phyloP scores from a whole-genome alignment of 2,113 vertebrate genomes.

The Psophia crepitans region DNA sequence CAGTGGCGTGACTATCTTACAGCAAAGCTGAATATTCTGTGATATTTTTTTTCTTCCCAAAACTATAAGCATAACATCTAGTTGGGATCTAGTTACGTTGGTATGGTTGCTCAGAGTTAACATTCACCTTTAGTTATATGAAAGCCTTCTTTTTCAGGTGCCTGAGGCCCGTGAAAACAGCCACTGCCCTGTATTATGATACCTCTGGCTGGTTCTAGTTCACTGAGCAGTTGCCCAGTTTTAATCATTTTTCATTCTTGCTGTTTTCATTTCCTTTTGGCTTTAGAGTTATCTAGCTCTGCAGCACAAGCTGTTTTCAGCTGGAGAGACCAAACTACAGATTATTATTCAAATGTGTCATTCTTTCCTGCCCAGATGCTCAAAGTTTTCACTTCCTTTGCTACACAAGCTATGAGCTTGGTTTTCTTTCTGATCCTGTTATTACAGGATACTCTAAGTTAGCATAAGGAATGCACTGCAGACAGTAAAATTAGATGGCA shows the following conservation, averaged over 20 bases:
- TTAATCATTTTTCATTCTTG: not conserved
- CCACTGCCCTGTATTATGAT: not conserved
- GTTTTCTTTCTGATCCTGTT: not conserved
- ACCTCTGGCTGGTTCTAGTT: not conserved
- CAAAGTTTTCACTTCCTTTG: conserved; percentile 2
- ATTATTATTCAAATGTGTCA: not conserved
- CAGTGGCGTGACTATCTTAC: not conserved
- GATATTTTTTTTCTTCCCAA: not conserved
- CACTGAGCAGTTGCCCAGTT: not conserved
- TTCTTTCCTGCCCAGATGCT: not conserved
- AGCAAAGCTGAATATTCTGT: not conserved
- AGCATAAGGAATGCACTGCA: not conserved
- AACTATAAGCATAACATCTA: not conserved
- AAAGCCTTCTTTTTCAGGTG: not conserved
- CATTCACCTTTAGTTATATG: not conserved
- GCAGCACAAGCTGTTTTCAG: not conserved
- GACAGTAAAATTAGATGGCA: not conserved
- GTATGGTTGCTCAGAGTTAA: not conserved
- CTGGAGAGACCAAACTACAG: not conserved
- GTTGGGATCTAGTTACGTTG: not conserved
- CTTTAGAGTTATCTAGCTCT: not conserved
- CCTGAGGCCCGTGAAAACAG: not conserved
- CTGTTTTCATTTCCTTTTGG: conserved; percentile 26
- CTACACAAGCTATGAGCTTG: not conserved
- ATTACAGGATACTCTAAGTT: not conserved